Base-by-base conservation (phyloP, 2,797 vertebrate species). In the Xenopus petersii region DNA sequence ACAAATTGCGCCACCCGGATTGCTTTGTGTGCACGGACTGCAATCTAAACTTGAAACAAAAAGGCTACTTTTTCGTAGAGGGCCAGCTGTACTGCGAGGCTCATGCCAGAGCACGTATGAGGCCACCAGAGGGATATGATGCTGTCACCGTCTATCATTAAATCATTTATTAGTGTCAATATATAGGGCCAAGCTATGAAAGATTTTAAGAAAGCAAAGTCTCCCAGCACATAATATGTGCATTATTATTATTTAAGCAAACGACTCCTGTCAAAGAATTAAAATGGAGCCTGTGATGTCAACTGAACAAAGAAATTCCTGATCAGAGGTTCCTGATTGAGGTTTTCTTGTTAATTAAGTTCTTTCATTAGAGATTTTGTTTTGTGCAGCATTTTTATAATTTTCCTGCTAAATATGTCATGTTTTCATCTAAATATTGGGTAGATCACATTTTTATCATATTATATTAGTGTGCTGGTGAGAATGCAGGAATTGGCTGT, bases 1-100 rank as follows among this genome's bases (percentile, higher is more conserved):
- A 99, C 61, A 98, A 96, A 77, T 95, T 91, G 79, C 91, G 93
- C 59, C 98, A 99, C 64, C 97, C 96, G 0, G 96, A 95, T 54
- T 99, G 98, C 85, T 99, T 99, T 1, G 95, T 98, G 81, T 99
- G 98, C 69, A 89, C 93, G 0, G 96, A 98, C 91, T 99, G 98
- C 58, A 92, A 93, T 74, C 85, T 95, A 83, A 99, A 95, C 92
- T 93, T 99, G 79, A 99, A 99, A 84, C 96, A 99, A 80, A 94
- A 94, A 81, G 98, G 97, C 48, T 99, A 97, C 77, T 99, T 97
- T 92, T 97, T 98, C 2, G 93, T 99, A 87, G 95, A 96, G 81
- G 95, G 94, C 1, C 92, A 98, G 64, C 85, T 99, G 54, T 99
- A 96, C 93, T 99, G 98, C 12, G 98, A 99, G 89, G 85, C 80